Conservation (phyloP, 2,888 invertebrate species). For the Poecilus cupreus region DNA sequence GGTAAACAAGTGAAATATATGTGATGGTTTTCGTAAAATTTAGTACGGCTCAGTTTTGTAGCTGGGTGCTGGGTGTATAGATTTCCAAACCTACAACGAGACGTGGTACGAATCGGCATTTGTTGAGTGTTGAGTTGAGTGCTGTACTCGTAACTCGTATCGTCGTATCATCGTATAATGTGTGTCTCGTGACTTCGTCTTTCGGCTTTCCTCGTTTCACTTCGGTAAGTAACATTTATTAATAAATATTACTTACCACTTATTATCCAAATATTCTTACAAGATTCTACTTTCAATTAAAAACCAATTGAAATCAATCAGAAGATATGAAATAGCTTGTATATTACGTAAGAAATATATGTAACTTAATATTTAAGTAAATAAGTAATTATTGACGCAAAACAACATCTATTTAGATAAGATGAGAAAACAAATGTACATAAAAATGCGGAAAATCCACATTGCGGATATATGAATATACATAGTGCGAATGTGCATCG, state of each 20-base stretch:
- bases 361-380: background rate
- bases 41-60: constrained; percentile 26
- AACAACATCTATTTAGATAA: background rate
- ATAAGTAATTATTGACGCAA: constrained; percentile 2
- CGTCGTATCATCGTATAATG: no score
- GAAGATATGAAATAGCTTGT: no score
- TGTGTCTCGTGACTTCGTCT: no score
- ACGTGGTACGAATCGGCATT: background rate
- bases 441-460: no score
- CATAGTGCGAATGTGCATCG: no score
- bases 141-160: no score
- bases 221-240: constrained; percentile 10
- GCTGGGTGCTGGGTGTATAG: no score
- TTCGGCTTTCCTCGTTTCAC: background rate
- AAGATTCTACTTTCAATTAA: no score
- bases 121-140: background rate
- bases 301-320: no score
- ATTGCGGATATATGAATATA: background rate
- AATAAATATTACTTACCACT: background rate
- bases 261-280: no score
- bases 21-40: constrained; percentile 44
- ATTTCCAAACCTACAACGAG: constrained; percentile 18
- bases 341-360: background rate
- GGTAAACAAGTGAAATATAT: constrained; percentile 47
- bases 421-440: background rate